Evolutionary conservation across 1,140 invertebrate genomes (phyloP), one percentile per base, ranked within the genome.

Genomic region (Ceratosolen solmsi): DNA sequence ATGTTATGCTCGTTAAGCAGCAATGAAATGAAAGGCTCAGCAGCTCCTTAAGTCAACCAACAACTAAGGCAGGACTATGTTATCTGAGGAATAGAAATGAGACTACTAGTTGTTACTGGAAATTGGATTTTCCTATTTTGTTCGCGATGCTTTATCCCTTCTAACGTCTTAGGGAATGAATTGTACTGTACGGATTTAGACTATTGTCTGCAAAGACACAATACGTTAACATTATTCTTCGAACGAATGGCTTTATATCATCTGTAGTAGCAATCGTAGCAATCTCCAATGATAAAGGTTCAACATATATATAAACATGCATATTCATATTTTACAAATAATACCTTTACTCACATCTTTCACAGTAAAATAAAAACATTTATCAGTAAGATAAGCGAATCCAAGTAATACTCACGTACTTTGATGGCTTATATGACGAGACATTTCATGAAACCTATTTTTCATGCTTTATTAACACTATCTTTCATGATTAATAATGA

Each of bases 1-100:
- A 70, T 70, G 46, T 56, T 46, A 15, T 13, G 33, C n/a, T 65
- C 13, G 30, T 54, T 58, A 60, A 79, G n/a, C 11, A 17, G 51
- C 49, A 79, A 71, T 71, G 30, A 71, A 72, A 72, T 38, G 51
- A 80, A 73, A 80, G 33, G 36, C 22, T 73, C 68, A 60, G 30
- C 33, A 15, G 25, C 22, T 38, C 17, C 4, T 20, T 30, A 72
- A 72, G 54, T 72, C 17, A 1, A 33, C 11, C 15, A 33, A 51
- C 22, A 63, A 71, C 36, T 27, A 72, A 80, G 20, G 20, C 4
- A 49, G 38, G 33, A 9, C 33, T 71, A 33, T 33, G 20, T 27
- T 72, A 2, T 30, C 20, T 3, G n/a, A n/a, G n/a, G 38, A 41
- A 71, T 51, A 25, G 11, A 54, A 51, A 70, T 15, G 46, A 15